Percentiles rank a stretch among this genome's conserved stretches.
phyloP scores from a whole-genome alignment of 2,888 invertebrate species.

The Sycophila texana region DNA sequence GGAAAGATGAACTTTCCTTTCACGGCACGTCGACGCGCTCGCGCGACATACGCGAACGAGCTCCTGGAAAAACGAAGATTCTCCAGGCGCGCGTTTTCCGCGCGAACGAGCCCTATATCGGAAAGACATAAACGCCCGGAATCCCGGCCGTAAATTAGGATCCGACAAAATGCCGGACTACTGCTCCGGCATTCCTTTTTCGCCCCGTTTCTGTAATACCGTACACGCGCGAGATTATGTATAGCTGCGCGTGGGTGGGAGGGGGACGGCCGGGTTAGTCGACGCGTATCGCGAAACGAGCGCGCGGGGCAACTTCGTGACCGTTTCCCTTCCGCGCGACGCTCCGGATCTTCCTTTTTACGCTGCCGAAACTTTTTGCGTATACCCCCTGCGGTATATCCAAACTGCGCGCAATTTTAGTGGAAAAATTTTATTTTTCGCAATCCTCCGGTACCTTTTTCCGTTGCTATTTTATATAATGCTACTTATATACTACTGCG shows the following conservation, averaged over 20 bases:
- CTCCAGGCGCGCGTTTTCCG: conserved; percentile 61
- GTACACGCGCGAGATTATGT: neutral
- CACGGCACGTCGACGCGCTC: conserved; percentile 61
- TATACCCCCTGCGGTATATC: neutral
- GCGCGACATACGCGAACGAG: conserved; percentile 48
- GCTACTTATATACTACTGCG: too few species aligned
- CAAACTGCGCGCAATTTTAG: too few species aligned
- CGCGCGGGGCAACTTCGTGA: conserved; percentile 37
- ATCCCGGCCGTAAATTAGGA: conserved; percentile 75
- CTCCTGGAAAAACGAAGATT: conserved; percentile 59
- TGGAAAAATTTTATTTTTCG: too few species aligned
- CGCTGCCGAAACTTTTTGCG: neutral
- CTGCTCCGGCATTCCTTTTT: conserved; percentile 58
- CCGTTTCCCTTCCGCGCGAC: conserved; percentile 8
- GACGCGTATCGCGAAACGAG: conserved; percentile 11
- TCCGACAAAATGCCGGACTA: conserved; percentile 72
- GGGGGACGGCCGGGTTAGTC: neutral
- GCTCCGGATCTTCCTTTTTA: conserved; percentile 14
- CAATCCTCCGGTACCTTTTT: too few species aligned
- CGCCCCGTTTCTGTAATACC: conserved; percentile 28
- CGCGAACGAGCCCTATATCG: conserved; percentile 68
- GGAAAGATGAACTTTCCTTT: conserved; percentile 64
- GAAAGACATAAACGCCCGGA: conserved; percentile 74
- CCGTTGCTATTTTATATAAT: too few species aligned
- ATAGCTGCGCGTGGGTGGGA: neutral